Base-by-base conservation (phyloP, 2,797 vertebrate genomes). In the Malurus leucopterus region DNA sequence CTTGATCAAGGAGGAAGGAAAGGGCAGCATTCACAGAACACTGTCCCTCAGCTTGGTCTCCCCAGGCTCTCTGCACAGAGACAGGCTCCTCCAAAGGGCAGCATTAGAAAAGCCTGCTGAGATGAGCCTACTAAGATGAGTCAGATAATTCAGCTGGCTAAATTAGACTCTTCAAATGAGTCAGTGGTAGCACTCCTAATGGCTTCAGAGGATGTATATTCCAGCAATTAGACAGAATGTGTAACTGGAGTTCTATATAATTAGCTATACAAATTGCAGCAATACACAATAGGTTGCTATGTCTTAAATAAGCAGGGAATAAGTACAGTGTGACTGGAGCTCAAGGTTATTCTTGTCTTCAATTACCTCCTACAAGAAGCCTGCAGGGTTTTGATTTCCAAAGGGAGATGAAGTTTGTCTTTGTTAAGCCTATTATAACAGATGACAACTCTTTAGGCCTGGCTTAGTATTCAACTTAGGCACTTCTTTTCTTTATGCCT, bases 331-430 rank as follows among this genome's bases (percentile, higher is more conserved):
- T 93, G 83, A 86, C 67, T 92, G 40, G 46, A 93, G 53, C 71
- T 94, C 95, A 94, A 93, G 95, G 91, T 95, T 94, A 94, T 95
- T 91, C 83, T 84, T 72, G 73, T 89, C 88, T 91, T 89, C 83
- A 73, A 84, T 88, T 94, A 58, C 92, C 67, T 92, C 85, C 88
- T 84, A 46, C 67, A 67, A 91, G 85, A 89, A 94, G 46, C 63
- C 92, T 84, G 73, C 77, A 93, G 80, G 77, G 63, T 24, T 93
- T 92, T 89, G 73, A 84, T 95, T 94, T 93, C 73, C 73, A 91
- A 84, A 88, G 85, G 38, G 67, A 89, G 71, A 57, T 70, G 44
- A 88, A 90, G 51, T 67, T 92, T 92, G 41, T 86, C 79, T 93
- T 93, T 8, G 49, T 89, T 93, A 85, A 91, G 36, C 26, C 40